Percentiles rank a stretch among this genome's conserved stretches.
phyloP scores from a whole-genome alignment of 92 coral and sea anemone genomes.

The Virgularia gustaviana region DNA sequence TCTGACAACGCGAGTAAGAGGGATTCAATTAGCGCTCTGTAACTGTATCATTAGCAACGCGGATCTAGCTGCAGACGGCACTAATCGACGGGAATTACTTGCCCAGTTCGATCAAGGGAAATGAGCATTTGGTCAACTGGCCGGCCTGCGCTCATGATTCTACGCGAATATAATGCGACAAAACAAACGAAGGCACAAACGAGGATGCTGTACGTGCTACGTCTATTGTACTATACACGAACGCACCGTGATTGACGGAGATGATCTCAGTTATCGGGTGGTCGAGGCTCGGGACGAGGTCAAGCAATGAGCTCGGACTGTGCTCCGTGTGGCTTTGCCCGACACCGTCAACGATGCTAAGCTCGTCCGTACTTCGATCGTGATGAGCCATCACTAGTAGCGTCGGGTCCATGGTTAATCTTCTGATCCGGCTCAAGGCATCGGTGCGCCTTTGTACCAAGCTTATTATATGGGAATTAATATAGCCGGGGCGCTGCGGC shows the following conservation, averaged over 20 bases:
- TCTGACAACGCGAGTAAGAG: too few species aligned
- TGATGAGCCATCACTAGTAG: conserved; percentile 67
- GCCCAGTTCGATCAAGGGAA: conserved; percentile 92
- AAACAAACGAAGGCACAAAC: too few species aligned
- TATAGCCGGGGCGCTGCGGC: conserved; percentile 74
- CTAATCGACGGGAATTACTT: conserved; percentile 83
- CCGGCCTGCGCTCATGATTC: too few species aligned
- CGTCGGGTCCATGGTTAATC: conserved; percentile 98
- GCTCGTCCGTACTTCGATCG: conserved; percentile 29
- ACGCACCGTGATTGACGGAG: conserved; percentile 86
- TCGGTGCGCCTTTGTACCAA: conserved; percentile 94
- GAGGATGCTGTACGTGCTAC: conserved; percentile 7
- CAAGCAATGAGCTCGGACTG: conserved; percentile 76
- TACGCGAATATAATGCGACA: too few species aligned
- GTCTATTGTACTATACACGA: background rate
- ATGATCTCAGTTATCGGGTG: conserved; percentile 90
- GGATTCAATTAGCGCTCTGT: too few species aligned
- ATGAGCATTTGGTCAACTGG: conserved; percentile 92
- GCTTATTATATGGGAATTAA: conserved; percentile 99
- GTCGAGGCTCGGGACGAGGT: conserved; percentile 93
- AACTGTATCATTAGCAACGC: conserved; percentile 95
- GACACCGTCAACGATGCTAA: conserved; percentile 69
- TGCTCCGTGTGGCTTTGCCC: too few species aligned
- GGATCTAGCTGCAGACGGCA: conserved; percentile 64
- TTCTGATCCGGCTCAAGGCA: conserved; percentile 89